These are phyloP conservation scores for Cephalopachus bancanus DNA, from an alignment of 2,797 vertebrate genomes.

Conservation along the genomic window DNA sequence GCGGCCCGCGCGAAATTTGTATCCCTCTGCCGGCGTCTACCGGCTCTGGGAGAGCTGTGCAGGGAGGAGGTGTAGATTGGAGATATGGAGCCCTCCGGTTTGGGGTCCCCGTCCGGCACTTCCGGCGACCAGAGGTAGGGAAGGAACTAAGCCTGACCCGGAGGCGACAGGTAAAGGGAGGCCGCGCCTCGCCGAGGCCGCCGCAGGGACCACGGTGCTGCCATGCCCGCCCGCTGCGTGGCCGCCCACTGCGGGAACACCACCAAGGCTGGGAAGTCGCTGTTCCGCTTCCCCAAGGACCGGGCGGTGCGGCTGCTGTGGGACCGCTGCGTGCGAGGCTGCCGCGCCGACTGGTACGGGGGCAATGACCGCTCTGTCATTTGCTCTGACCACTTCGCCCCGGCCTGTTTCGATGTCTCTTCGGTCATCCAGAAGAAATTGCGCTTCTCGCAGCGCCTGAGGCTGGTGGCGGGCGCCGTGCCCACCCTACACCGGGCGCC, in stretches of 20 bases:
- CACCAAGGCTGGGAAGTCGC: neutral
- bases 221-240: neutral
- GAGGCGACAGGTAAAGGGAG: neutral
- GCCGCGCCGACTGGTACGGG: neutral
- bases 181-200: neutral
- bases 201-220: no score
- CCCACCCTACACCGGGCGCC: neutral
- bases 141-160: neutral
- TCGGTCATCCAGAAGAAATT: conserved; percentile 19
- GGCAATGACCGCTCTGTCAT: neutral
- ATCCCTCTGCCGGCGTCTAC: neutral
- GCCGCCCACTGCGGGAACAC: neutral
- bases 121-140: neutral
- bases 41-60: rapidly evolving
- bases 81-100: rapidly evolving
- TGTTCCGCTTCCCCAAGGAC: neutral
- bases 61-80: no score
- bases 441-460: conserved; percentile 33
- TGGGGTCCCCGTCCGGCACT: neutral
- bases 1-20: conserved; percentile 67
- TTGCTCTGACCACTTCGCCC: neutral
- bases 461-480: neutral
- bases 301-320: neutral
- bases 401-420: neutral
- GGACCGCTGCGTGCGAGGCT: neutral